Base-by-base conservation (phyloP, 2,113 vertebrate genomes). In the Illadopsis cleaveri region DNA sequence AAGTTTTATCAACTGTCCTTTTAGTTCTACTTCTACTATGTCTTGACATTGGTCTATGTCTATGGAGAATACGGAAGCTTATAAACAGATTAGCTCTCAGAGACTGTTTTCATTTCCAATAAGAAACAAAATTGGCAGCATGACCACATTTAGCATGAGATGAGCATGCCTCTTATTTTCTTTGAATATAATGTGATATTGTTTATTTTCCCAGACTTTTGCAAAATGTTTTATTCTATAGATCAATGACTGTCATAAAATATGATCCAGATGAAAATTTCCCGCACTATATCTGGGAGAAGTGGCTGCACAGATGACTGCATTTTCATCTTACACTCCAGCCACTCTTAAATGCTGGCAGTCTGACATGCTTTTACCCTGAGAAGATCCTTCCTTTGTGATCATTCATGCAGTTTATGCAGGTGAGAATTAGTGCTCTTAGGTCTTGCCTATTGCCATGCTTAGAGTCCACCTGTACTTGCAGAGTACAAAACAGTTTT, bases 191-290 rank as follows among this genome's bases (percentile, higher is more conserved):
- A 77, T 60, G 70, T 4, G 38, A 81, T 64, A 82, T 84, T 89
- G 71, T 93, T 96, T 95, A 68, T 93, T 95, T 96, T 93, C 60
- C 64, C 73, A 88, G 71, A 47, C 64, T 81, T 90, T 56, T 84
- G 40, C 37, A 83, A 73, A 93, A 75, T 28, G 22, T 72, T 93
- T 95, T 82, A 86, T 75, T 86, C 69, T 77, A 75, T 5, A 88
- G 82, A 83, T 78, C 68, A 80, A 76, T 37, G 31, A 23, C 62
- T 81, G 27, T 62, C 42, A 54, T 51, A 94, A 86, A 38, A 92
- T 19, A 83, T 4, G 37, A 81, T 92, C 76, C 71, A 82, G 86
- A 90, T 38, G 77, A 61, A 96, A 90, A 93, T 47, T 86, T 81
- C 31, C 72, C 18, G 44, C 6, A 0, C 35, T 78, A 8, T 38